Conservation (phyloP, 2,113 vertebrate genomes). For the Sminthopsis crassicaudata region DNA sequence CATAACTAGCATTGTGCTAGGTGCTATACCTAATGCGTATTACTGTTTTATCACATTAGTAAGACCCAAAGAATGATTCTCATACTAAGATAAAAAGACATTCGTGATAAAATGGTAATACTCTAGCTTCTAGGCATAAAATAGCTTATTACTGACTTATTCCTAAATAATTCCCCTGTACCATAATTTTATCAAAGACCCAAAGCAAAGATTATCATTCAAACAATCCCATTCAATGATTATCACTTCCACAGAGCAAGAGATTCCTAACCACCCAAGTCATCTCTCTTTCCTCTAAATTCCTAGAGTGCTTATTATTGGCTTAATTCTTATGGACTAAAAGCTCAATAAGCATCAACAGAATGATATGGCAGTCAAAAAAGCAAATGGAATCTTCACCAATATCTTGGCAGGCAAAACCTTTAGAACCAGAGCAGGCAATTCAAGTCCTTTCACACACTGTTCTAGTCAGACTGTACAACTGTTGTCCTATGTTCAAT, state of each 20-base stretch:
- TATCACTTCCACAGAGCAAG: neutral
- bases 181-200: neutral
- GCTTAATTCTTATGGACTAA: neutral
- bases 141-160: neutral
- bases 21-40: neutral
- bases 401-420: neutral
- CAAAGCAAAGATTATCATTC: neutral
- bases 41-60: neutral
- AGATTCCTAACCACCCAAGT: neutral
- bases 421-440: neutral
- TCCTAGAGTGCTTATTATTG: neutral
- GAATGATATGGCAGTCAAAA: neutral
- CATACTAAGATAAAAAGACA: neutral
- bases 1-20: neutral
- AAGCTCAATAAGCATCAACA: neutral
- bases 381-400: neutral
- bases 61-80: neutral
- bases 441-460: neutral
- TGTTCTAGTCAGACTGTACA: neutral
- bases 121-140: neutral
- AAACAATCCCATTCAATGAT: neutral
- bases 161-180: neutral
- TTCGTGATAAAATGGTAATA: neutral
- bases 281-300: neutral
- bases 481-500: neutral